Percentiles rank a stretch among this genome's conserved stretches.
Conservation (phyloP, 2,888 invertebrate genomes). For the Thecocarcelia acutangulata region DNA sequence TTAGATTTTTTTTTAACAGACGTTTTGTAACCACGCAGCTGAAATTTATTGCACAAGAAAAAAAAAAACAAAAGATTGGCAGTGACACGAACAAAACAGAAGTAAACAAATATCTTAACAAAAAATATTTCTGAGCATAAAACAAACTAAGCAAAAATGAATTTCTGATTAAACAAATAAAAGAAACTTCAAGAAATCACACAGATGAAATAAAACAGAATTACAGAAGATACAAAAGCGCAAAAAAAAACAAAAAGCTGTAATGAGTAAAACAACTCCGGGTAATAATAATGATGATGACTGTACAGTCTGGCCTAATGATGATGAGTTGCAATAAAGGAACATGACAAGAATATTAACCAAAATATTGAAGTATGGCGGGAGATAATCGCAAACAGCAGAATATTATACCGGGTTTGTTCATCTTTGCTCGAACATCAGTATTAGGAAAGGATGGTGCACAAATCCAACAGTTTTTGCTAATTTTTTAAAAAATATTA, state of each 20-base stretch:
- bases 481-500: no score
- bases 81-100: background rate
- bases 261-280: constrained; percentile 38
- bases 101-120: background rate
- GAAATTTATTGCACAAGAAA: no score
- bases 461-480: no score
- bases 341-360: constrained; percentile 61
- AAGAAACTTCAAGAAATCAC: constrained; percentile 27
- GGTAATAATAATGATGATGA: constrained; percentile 44
- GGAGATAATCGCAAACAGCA: no score
- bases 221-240: background rate
- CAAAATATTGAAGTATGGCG: background rate
- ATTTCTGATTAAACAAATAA: constrained; percentile 32
- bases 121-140: constrained; percentile 1
- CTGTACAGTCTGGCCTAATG: constrained; percentile 3
- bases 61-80: no score
- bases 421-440: no score
- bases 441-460: no score
- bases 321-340: constrained; percentile 50
- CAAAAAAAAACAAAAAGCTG: constrained; percentile 17
- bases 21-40: no score
- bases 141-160: background rate
- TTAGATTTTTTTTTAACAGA: constrained; percentile 33
- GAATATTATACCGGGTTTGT: no score
- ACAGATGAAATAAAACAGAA: background rate